A percentile compares a stretch with the other conserved stretches of the same genome.
Evolutionary conservation across 2,888 invertebrate species (phyloP).

Genomic region (Empis livida): DNA sequence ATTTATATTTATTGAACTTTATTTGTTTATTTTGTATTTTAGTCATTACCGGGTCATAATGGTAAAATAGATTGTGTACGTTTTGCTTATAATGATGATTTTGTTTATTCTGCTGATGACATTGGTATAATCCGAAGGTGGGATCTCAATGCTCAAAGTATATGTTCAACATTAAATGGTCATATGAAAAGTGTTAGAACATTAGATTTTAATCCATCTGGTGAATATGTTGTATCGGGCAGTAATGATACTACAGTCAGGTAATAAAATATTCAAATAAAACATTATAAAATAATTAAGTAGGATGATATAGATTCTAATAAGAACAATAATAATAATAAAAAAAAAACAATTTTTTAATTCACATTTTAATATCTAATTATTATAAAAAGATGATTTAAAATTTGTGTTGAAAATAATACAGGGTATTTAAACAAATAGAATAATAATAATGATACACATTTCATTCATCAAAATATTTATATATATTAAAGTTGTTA

Average conservation of each 20-base stretch:
- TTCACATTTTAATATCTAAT: too few relatives aligned
- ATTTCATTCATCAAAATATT: too few relatives aligned
- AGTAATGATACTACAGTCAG: constrained; percentile 69
- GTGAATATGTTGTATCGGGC: constrained; percentile 86
- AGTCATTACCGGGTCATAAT: constrained; percentile 88
- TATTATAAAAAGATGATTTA: too few relatives aligned
- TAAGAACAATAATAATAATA: too few relatives aligned
- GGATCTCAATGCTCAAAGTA: constrained; percentile 71
- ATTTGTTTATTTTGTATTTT: constrained; percentile 17
- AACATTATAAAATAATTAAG: too few relatives aligned
- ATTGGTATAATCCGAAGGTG: constrained; percentile 90
- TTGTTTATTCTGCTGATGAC: constrained; percentile 89
- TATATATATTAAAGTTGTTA: too few relatives aligned
- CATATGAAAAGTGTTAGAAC: constrained; percentile 78
- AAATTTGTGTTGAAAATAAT: too few relatives aligned
- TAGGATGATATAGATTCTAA: too few relatives aligned
- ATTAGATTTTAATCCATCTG: constrained; percentile 93
- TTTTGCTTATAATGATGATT: constrained; percentile 88
- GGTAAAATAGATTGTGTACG: constrained; percentile 89
- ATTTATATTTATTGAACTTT: not conserved
- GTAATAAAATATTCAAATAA: constrained; percentile 15
- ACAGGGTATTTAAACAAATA: too few relatives aligned
- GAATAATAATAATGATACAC: too few relatives aligned
- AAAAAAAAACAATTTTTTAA: too few relatives aligned
- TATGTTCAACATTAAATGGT: constrained; percentile 33